Base-by-base conservation (phyloP, 2,888 invertebrate genomes). In the Emmelina monodactyla region DNA sequence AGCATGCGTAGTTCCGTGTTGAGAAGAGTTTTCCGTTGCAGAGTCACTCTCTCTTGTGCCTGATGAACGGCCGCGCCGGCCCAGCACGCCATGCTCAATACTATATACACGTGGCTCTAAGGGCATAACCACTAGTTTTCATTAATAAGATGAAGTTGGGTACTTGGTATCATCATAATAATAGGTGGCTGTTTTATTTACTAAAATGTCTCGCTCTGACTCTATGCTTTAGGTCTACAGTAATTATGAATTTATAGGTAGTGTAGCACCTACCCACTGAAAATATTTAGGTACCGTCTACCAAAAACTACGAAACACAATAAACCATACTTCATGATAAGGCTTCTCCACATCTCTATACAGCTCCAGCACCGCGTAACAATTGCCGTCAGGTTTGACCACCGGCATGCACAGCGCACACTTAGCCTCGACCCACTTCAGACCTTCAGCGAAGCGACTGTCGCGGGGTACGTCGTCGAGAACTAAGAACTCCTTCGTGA, bases 391-490 rank as follows among this genome's bases (percentile, higher is more conserved):
- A 0, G 84, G 83, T 22, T 83, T 82, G 2, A 85, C 68, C 1
- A 86, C 66, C 1, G 86, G 86, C 53, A 85, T 79, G 45, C 84
- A 83, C 1, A 86, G 58, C 0, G 85, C 84, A 1, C 76, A 71
- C 53, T 82, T 82, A 1, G 84, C 81, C 34, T 81, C 79, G 16
- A 82, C 64, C 83, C 84, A 71, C 31, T 72, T 78, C 22, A 85
- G 64, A 0, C 85, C 84, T 19, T 83, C 81, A 0, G 83, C 72
- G 58, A 85, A 86, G 30, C 85, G 60, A 1, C 72, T 55, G 57
- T 86, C 85, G 2, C 72, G 64, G 30, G 73, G 65, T 12, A 84
- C 78, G 45, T 85, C 84, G 14, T 82, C 81, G 0, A 84, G 54
- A 11, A 83, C 56, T 1, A 85, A 60, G 38, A 69, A 78, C 49